Evolutionary conservation across 1,140 invertebrate species (phyloP).

Genomic region (Paraescarpia echinospica): DNA sequence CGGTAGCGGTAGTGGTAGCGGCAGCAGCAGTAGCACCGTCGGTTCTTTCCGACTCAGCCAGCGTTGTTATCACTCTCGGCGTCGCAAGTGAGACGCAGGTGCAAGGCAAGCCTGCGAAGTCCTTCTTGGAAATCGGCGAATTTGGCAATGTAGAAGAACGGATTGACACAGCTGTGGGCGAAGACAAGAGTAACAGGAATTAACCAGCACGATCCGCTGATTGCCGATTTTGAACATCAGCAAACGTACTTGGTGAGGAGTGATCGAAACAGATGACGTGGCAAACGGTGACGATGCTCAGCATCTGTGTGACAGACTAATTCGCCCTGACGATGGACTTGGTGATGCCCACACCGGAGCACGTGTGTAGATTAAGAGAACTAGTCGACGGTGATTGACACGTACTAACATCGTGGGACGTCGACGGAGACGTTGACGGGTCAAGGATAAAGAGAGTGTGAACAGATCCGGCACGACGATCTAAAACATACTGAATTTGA

Average conservation of each 20-base stretch:
- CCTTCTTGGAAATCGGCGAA: constrained; percentile 25
- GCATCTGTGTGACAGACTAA: not conserved
- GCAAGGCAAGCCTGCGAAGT: not conserved
- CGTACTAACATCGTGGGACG: not conserved
- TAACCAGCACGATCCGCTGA: not conserved
- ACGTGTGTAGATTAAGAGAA: not conserved
- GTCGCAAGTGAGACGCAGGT: not conserved
- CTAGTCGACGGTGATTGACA: not conserved
- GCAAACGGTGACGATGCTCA: not conserved
- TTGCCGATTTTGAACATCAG: not conserved
- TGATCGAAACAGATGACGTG: not conserved
- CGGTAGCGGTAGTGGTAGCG: no score
- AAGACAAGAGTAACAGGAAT: constrained; percentile 10
- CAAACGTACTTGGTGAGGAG: not conserved
- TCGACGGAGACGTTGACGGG: no score
- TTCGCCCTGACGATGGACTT: not conserved
- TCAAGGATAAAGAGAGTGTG: not conserved
- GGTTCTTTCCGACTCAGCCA: no score
- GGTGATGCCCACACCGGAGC: not conserved
- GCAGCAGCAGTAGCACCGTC: no score
- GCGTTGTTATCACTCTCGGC: not conserved
- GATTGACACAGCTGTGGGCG: constrained; percentile 30
- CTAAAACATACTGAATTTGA: no score
- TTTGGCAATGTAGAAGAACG: constrained; percentile 24
- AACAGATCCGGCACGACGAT: no score